Conservation (phyloP, 1,140 invertebrate genomes). For the Zaprionus taronus region DNA sequence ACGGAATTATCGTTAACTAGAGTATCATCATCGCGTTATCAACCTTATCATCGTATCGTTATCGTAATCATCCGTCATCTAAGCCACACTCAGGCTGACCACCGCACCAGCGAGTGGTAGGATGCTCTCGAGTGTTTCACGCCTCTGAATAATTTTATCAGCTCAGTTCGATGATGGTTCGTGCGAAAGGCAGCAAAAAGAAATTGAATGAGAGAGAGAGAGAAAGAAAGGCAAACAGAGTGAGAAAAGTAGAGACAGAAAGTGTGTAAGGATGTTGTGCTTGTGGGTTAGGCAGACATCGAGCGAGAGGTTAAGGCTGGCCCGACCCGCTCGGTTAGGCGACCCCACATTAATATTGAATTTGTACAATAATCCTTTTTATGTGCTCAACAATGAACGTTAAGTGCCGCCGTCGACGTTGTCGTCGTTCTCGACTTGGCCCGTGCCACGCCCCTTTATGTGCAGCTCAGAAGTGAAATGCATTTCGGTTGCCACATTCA, state of each 20-base stretch:
- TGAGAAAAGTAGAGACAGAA: background rate
- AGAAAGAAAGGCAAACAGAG: background rate
- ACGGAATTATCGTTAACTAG: background rate
- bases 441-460: slow-evolving; percentile 63
- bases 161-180: slow-evolving; percentile 43
- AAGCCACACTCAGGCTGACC: slow-evolving; percentile 71
- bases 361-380: slow-evolving; percentile 82
- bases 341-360: slow-evolving; percentile 74
- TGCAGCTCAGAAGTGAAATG: slow-evolving; percentile 48
- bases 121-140: slow-evolving; percentile 62
- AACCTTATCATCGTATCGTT: slow-evolving; percentile 16
- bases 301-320: slow-evolving; percentile 12
- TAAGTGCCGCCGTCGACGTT: slow-evolving; percentile 49
- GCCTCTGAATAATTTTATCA: slow-evolving; percentile 77
- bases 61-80: slow-evolving; percentile 49
- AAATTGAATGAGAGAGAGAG: background rate
- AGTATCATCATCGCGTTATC: slow-evolving; percentile 4
- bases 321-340: slow-evolving; percentile 15
- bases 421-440: background rate
- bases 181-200: background rate
- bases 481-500: slow-evolving; percentile 38
- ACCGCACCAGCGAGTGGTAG: slow-evolving; percentile 8
- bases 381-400: slow-evolving; percentile 74
- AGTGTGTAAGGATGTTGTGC: background rate
- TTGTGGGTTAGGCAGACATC: slow-evolving; percentile 13